A percentile compares a stretch with the other conserved stretches of the same genome.
phyloP scores from a whole-genome alignment of 2,888 invertebrate species.

The Volucella inflata region DNA sequence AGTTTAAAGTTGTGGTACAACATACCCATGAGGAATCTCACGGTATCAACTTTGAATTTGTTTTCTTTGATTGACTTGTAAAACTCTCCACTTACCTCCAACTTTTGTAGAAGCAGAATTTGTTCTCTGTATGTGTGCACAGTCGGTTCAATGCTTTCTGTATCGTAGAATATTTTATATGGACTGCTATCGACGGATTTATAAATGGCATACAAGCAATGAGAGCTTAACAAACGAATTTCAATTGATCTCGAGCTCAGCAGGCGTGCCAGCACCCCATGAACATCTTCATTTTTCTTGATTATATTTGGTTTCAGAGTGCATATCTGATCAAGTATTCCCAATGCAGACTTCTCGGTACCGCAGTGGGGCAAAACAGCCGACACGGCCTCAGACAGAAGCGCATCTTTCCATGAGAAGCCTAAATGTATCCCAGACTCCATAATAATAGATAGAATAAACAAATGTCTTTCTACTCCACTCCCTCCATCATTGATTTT shows the following conservation, averaged over 20 bases:
- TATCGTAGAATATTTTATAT: slow-evolving; percentile 88
- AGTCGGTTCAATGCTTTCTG: slow-evolving; percentile 89
- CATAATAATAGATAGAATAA: slow-evolving; percentile 85
- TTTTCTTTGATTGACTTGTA: slow-evolving; percentile 85
- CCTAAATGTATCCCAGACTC: slow-evolving; percentile 86
- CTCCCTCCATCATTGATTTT: slow-evolving; percentile 5
- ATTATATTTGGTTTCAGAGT: slow-evolving; percentile 83
- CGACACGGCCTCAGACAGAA: slow-evolving; percentile 48
- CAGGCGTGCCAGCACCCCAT: slow-evolving; percentile 86
- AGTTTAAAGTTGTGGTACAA: slow-evolving; percentile 94
- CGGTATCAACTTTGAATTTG: slow-evolving; percentile 87
- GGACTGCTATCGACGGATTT: slow-evolving; percentile 81
- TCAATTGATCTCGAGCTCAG: slow-evolving; percentile 88
- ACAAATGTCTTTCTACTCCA: slow-evolving; percentile 80
- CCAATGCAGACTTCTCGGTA: slow-evolving; percentile 80
- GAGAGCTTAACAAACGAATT: slow-evolving; percentile 89
- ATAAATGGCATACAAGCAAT: slow-evolving; percentile 89
- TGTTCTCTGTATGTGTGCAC: slow-evolving; percentile 93
- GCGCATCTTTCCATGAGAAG: slow-evolving; percentile 57
- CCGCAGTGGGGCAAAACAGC: slow-evolving; percentile 73
- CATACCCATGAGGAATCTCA: slow-evolving; percentile 92
- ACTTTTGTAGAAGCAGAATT: slow-evolving; percentile 89
- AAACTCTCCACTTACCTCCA: slow-evolving; percentile 87
- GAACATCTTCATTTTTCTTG: slow-evolving; percentile 80
- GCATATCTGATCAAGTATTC: slow-evolving; percentile 81